phyloP scores from a whole-genome alignment of 2,888 invertebrate species.

The Mesoligia furuncula region DNA sequence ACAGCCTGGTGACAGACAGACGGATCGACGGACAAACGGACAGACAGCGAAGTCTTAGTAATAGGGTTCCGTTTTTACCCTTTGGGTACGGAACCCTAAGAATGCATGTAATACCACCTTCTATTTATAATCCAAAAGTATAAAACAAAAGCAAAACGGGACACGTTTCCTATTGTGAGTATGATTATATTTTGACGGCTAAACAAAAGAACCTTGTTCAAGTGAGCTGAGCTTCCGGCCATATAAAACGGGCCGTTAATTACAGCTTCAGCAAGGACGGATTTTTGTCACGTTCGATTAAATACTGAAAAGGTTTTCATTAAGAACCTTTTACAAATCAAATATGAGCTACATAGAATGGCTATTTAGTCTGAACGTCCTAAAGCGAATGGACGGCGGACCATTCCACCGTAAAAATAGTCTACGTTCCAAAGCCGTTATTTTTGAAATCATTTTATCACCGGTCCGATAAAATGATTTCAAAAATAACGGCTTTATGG shows the following conservation, averaged over 20 bases:
- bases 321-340: constrained; percentile 9
- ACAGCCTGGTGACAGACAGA: too few species aligned
- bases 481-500: too few species aligned
- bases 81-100: too few species aligned
- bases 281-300: background rate
- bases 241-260: constrained; percentile 1
- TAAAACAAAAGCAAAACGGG: background rate
- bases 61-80: too few species aligned
- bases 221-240: background rate
- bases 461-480: too few species aligned
- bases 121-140: background rate
- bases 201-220: constrained; percentile 7
- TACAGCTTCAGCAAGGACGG: background rate
- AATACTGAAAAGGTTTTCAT: background rate
- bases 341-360: background rate
- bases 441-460: too few species aligned
- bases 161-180: background rate
- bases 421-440: too few species aligned
- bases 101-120: background rate
- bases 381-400: too few species aligned
- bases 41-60: too few species aligned
- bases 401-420: too few species aligned
- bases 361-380: too few species aligned
- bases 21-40: too few species aligned
- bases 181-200: background rate